Evolutionary conservation across 2,113 vertebrate genomes (phyloP), one percentile per base, ranked within the genome.

Genomic region (Crypturellus undulatus): DNA sequence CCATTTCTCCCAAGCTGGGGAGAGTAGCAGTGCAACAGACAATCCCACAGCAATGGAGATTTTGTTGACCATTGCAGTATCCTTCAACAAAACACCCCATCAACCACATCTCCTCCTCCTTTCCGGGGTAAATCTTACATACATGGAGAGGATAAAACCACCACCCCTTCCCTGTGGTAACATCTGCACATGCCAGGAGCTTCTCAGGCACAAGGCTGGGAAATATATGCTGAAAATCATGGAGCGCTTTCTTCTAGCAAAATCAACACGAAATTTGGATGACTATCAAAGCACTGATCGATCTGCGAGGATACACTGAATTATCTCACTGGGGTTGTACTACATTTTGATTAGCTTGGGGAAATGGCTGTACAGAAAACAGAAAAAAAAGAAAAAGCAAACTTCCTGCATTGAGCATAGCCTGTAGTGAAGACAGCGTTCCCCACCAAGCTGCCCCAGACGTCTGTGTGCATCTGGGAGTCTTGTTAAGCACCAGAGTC

Each of bases 371-470:
- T 30, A 11, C 4, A 20, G 56, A 58, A 81, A 87, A 34, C 36
- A 79, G 54, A 42, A 11, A 42, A 42, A 42, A 42, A 42, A 58
- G 18, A 54, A 84, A 90, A 59, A 79, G 21, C 22, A 80, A 34
- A 40, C 11, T 17, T 56, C 12, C 32, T 9, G 14, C 45, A 17
- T 4, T 0, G 1, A 86, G 9, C 2, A 9, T 19, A 22, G 32
- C 52, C 51, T 52, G 32, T 21, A 68, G 36, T 1, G 3, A 77
- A 32, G 1, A 1, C 60, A 81, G 34, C 34, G 22, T 25, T 89
- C 65, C 40, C 34, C 64, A 69, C 7, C 26, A 28, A 60, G 36
- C 45, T 9, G 16, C 9, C 25, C 16, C 10, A 5, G 62, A 71
- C 22, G 20, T 9, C 62, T 72, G 34, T 1, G 25, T 38, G 32